Evolutionary conservation across 1,140 invertebrate genomes (phyloP).

Genomic region (Panagrolaimus sp.): DNA sequence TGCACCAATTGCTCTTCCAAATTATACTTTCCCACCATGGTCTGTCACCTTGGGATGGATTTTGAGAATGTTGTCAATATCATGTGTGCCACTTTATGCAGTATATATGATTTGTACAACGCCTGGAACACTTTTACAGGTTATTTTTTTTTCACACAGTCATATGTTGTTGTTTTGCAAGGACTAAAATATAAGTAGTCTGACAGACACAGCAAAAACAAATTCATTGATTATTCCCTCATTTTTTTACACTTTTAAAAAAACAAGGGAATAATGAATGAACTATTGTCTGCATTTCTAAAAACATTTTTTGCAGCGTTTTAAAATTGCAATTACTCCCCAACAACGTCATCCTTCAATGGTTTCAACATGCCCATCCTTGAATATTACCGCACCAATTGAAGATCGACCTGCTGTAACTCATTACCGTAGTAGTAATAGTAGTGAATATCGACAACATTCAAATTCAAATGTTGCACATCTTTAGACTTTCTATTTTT

Average conservation of each 20-base stretch:
- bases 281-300: too few relatives aligned
- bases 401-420: not conserved
- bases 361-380: not conserved
- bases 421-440: not conserved
- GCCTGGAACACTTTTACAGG: slow-evolving; percentile 29
- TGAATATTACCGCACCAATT: not conserved
- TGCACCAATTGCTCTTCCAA: slow-evolving; percentile 43
- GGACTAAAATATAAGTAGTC: too few relatives aligned
- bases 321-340: slow-evolving; percentile 18
- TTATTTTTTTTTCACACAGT: too few relatives aligned
- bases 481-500: not conserved
- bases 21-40: slow-evolving; percentile 52
- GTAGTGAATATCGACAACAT: not conserved
- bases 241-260: too few relatives aligned
- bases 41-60: slow-evolving; percentile 56
- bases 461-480: slow-evolving; percentile 8
- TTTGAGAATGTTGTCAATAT: slow-evolving; percentile 50
- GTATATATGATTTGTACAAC: slow-evolving; percentile 46
- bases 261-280: too few relatives aligned
- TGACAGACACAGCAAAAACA: too few relatives aligned
- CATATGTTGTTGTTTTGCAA: too few relatives aligned
- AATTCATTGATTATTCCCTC: too few relatives aligned
- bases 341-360: slow-evolving; percentile 15
- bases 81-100: slow-evolving; percentile 41
- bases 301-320: slow-evolving; percentile 14